Evolutionary conservation across 2,888 invertebrate genomes (phyloP).

Genomic region (Eumacrocentrus americanus): DNA sequence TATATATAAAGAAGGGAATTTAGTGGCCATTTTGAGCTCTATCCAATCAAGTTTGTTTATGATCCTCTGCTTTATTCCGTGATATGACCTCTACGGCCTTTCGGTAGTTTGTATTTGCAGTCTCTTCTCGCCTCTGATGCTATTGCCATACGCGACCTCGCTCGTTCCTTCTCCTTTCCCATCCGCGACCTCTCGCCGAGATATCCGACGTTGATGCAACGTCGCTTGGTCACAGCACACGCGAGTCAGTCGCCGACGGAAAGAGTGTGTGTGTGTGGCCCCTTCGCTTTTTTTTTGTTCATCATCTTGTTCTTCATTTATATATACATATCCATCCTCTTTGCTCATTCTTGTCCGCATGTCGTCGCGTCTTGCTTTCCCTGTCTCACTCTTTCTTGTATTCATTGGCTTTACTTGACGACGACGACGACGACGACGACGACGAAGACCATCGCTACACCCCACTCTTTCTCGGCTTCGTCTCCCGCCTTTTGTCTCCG

Average conservation of each 20-base stretch:
- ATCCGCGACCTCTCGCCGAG: too few relatives aligned
- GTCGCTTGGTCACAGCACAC: conserved; percentile 15
- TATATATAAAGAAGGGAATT: too few relatives aligned
- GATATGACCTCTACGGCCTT: not conserved
- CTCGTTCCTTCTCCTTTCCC: not conserved
- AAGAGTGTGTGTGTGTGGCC: not conserved
- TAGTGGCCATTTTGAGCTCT: not conserved
- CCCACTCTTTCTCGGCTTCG: conserved; percentile 11
- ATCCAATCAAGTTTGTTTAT: too few relatives aligned
- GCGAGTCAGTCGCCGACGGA: not conserved
- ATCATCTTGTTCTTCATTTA: conserved; percentile 6
- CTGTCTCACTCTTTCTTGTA: conserved; percentile 5
- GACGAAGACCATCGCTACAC: too few relatives aligned
- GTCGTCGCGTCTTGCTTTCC: conserved; percentile 18
- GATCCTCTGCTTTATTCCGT: not conserved
- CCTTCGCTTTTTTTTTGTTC: conserved; percentile 8
- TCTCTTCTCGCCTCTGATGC: not conserved
- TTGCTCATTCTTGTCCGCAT: conserved; percentile 11
- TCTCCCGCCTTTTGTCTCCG: conserved; percentile 20
- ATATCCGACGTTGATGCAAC: conserved; percentile 13
- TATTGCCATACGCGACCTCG: not conserved
- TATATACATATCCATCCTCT: too few relatives aligned
- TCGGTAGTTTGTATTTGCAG: not conserved
- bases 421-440: too few relatives aligned
- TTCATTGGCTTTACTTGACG: too few relatives aligned